Percentiles rank a stretch among this genome's conserved stretches.
These are phyloP conservation scores for Drosophila saltans DNA, from an alignment of 1,140 invertebrate genomes.

Conservation along the genomic window DNA sequence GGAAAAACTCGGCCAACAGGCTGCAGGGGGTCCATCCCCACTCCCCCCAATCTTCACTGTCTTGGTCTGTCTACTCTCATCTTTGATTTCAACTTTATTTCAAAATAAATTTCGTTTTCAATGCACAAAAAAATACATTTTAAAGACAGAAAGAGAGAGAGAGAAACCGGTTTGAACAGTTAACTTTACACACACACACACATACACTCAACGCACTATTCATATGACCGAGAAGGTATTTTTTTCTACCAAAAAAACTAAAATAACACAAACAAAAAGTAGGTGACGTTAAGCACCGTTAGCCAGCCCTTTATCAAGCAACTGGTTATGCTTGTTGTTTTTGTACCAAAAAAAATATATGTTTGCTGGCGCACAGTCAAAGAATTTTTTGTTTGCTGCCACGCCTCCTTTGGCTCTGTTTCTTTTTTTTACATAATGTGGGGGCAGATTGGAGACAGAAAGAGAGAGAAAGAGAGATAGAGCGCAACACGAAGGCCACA, in stretches of 20 bases:
- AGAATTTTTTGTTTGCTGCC: slow-evolving; percentile 57
- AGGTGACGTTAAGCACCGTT: slow-evolving; percentile 78
- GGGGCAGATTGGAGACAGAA: slow-evolving; percentile 36
- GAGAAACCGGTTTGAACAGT: slow-evolving; percentile 69
- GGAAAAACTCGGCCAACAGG: slow-evolving; percentile 60
- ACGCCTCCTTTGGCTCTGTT: slow-evolving; percentile 55
- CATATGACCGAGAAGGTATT: slow-evolving; percentile 51
- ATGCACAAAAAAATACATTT: slow-evolving; percentile 59
- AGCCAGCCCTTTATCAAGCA: slow-evolving; percentile 48
- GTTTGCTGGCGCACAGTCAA: slow-evolving; percentile 34
- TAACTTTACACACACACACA: slow-evolving; percentile 35
- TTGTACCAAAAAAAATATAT: slow-evolving; percentile 44
- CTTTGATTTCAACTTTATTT: slow-evolving; percentile 41
- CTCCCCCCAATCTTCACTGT: slow-evolving; percentile 7
- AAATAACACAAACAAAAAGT: slow-evolving; percentile 62
- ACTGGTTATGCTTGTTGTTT: slow-evolving; percentile 64
- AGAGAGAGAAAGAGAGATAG: slow-evolving; percentile 4
- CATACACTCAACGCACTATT: slow-evolving; percentile 15
- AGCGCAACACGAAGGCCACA: slow-evolving; percentile 18
- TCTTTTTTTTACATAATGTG: slow-evolving; percentile 66
- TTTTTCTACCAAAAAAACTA: slow-evolving; percentile 63
- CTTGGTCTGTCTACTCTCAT: not conserved
- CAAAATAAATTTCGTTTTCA: slow-evolving; percentile 78
- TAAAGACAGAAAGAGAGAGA: slow-evolving; percentile 24
- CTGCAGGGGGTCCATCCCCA: slow-evolving; percentile 40